Percentiles rank a stretch among this genome's conserved stretches.
These are phyloP conservation scores for Rana temporaria DNA, from an alignment of 2,113 vertebrate species.

Conservation along the genomic window DNA sequence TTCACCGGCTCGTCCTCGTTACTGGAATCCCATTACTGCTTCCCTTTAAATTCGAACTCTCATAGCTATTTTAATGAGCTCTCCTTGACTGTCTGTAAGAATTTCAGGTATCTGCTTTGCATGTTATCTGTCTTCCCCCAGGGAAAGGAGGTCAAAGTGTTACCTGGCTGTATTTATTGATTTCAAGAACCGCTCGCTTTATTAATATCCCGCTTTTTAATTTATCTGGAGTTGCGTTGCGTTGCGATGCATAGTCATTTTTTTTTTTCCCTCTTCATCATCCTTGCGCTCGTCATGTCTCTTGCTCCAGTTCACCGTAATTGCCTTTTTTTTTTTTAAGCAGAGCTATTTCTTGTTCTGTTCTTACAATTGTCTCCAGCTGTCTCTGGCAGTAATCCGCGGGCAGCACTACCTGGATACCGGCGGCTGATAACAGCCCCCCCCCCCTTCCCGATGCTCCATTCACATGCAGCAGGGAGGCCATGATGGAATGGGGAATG, in stretches of 20 bases:
- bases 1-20: too few species aligned
- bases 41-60: too few species aligned
- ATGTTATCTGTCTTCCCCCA: too few species aligned
- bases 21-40: too few species aligned
- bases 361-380: slow-evolving; percentile 26
- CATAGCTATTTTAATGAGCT: too few species aligned
- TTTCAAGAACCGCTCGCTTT: too few species aligned
- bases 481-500: neutral
- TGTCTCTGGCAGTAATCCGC: slow-evolving; percentile 50
- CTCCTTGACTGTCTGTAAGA: too few species aligned
- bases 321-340: neutral
- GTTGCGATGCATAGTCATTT: neutral
- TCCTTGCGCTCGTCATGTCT: neutral
- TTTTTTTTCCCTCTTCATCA: neutral
- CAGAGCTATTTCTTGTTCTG: slow-evolving; percentile 43
- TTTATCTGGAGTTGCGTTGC: neutral
- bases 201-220: too few species aligned
- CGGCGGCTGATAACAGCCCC: neutral
- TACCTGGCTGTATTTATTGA: too few species aligned
- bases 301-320: neutral
- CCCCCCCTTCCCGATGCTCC: neutral
- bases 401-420: neutral
- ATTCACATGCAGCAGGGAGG: neutral
- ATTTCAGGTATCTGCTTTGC: too few species aligned
- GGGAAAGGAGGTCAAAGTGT: too few species aligned